Conservation (phyloP, 1,140 invertebrate genomes). For the Agrypnia vestita region DNA sequence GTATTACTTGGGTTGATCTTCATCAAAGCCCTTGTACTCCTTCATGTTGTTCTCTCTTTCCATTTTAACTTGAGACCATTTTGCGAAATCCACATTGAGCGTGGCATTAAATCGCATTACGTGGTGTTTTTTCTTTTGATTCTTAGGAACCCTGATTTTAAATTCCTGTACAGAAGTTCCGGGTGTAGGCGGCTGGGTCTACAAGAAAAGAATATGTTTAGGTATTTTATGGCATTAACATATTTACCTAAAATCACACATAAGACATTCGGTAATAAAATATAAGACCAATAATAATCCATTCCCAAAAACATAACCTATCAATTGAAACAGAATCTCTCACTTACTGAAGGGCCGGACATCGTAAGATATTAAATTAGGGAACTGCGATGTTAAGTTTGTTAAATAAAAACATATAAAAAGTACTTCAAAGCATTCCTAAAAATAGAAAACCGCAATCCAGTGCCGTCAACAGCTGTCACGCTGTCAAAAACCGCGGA, state of each 20-base stretch:
- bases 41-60: constrained; percentile 95
- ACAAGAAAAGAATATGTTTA: background rate
- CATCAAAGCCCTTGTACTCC: constrained; percentile 88
- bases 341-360: background rate
- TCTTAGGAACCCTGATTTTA: constrained; percentile 84
- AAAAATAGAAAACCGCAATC: background rate
- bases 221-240: too few species aligned
- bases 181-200: constrained; percentile 57
- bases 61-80: constrained; percentile 93
- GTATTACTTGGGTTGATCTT: constrained; percentile 88
- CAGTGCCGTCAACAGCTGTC: background rate
- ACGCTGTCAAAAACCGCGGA: background rate
- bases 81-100: constrained; percentile 91
- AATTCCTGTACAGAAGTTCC: constrained; percentile 76
- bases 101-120: constrained; percentile 95
- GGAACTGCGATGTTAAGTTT: background rate
- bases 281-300: background rate
- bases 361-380: constrained; percentile 1
- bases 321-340: background rate
- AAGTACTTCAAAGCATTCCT: background rate
- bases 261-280: background rate
- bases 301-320: constrained; percentile 20
- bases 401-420: background rate
- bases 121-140: constrained; percentile 88
- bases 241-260: background rate